A percentile compares a stretch with the other conserved stretches of the same genome.
Conservation (phyloP, 2,888 invertebrate species). For the Yponomeuta plumbellus region DNA sequence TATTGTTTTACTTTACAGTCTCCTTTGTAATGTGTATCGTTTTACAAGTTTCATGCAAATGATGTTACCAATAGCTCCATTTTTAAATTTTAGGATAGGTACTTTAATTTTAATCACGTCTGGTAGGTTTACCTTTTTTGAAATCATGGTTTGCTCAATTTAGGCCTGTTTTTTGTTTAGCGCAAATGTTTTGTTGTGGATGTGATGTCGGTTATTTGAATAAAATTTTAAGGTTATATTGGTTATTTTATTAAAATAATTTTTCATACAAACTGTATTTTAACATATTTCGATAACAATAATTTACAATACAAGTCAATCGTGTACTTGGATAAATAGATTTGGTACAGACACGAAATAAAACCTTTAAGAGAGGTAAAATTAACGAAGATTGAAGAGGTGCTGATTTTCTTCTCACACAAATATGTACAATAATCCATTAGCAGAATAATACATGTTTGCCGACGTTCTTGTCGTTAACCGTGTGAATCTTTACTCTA, state of each 20-base stretch:
- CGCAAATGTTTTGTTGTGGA: background rate
- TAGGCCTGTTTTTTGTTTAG: slow-evolving; percentile 1
- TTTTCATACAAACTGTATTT: background rate
- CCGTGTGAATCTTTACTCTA: background rate
- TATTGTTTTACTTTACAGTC: no score
- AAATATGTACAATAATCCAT: background rate
- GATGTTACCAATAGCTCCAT: no score
- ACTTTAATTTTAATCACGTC: background rate
- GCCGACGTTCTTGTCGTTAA: background rate
- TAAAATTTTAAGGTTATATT: slow-evolving; percentile 6
- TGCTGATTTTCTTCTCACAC: background rate
- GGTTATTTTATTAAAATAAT: slow-evolving; percentile 5
- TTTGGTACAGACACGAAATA: no score
- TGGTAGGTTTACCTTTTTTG: background rate
- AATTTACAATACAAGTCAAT: background rate
- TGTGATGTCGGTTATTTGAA: background rate
- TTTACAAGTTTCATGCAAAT: no score
- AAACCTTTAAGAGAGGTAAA: no score
- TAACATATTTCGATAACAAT: background rate
- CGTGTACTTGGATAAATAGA: no score
- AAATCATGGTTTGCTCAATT: background rate
- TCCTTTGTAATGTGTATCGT: no score
- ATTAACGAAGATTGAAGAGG: no score
- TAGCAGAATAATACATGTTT: background rate
- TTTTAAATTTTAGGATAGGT: no score